Base-by-base conservation (phyloP, 2,888 invertebrate genomes). In the Limenitis camilla region DNA sequence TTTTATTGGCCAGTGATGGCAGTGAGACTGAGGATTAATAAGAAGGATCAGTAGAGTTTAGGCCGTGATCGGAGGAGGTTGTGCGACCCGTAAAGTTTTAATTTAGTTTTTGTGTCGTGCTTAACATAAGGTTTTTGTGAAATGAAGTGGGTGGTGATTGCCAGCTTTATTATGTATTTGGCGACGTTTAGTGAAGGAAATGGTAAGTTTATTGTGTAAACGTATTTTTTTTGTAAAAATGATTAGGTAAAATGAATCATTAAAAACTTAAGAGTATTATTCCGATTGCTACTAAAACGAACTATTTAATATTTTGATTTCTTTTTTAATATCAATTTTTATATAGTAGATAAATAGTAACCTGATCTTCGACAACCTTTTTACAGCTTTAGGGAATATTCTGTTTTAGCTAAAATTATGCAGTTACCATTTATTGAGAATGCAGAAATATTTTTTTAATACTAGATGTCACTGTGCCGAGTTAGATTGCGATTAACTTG, bases 81-180 rank as follows among this genome's bases (percentile, higher is more conserved):
- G 71, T 63, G 61, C 62, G 53, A 60, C 56, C 60, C 50, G 59
- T 63, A 62, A 47, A 58, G 39, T 32, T 36, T 43, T 46, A 55
- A 45, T 61, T 66, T 65, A 56, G 66, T 61, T 63, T 62, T 69
- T 70, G 76, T 77, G 74, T 71, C 72, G 78, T 74, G 72, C 67
- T 55, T 58, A 58, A 51, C 59, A 55, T 69, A 66, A 69, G 64
- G 64, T 66, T 71, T 70, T 64, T 70, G 82, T 85, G 82, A 71
- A 63, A 86, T 86, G 85, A 76, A 74, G 79, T 85, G 81, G 75
- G 64, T 74, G 60, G 66, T 80, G 63, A 61, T 77, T 61, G 67
- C 72, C 59, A 67, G 74, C 68, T 69, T 78, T 55, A 55, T 83
- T 63, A 68, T 77, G 67, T 78, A 73, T 63, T 65, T 76, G 65